phyloP scores from a whole-genome alignment of 2,797 vertebrate species.

The Hozukius guyotensis region DNA sequence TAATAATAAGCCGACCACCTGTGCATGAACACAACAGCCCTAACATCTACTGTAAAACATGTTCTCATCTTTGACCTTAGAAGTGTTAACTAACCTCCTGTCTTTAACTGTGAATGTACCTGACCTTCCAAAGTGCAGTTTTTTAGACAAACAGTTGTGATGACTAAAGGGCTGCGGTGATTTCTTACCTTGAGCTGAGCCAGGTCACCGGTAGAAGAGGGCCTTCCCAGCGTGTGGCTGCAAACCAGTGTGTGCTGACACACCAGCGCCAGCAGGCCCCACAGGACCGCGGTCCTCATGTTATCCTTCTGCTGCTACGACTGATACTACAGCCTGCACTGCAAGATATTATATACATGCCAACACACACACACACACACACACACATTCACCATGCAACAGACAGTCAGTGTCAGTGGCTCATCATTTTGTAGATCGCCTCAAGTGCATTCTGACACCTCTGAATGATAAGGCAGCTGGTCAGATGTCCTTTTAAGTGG shows the following conservation, averaged over 20 bases:
- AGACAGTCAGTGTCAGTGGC: constrained; percentile 65
- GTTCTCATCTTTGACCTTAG: not conserved
- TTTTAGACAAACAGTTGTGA: not conserved
- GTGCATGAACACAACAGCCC: not conserved
- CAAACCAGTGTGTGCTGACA: constrained; percentile 72
- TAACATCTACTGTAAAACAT: not conserved
- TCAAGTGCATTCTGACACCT: constrained; percentile 89
- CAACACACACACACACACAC: constrained; percentile 52
- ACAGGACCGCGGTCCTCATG: constrained; percentile 76
- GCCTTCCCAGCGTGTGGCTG: constrained; percentile 70
- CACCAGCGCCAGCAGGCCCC: constrained; percentile 81
- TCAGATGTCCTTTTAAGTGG: constrained; percentile 88
- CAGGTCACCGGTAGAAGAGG: constrained; percentile 76
- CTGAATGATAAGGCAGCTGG: constrained; percentile 75
- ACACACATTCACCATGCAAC: constrained; percentile 17
- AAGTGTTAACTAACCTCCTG: not conserved
- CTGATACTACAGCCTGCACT: not conserved
- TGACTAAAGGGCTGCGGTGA: not conserved
- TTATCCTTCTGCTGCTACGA: constrained; percentile 62
- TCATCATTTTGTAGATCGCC: constrained; percentile 80
- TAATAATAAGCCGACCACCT: too few relatives aligned
- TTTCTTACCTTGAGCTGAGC: constrained; percentile 87
- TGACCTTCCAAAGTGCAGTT: not conserved
- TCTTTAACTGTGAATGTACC: not conserved
- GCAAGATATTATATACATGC: constrained; percentile 69